Evolutionary conservation across 2,888 invertebrate species (phyloP).

Genomic region (Phaonia tiefii): DNA sequence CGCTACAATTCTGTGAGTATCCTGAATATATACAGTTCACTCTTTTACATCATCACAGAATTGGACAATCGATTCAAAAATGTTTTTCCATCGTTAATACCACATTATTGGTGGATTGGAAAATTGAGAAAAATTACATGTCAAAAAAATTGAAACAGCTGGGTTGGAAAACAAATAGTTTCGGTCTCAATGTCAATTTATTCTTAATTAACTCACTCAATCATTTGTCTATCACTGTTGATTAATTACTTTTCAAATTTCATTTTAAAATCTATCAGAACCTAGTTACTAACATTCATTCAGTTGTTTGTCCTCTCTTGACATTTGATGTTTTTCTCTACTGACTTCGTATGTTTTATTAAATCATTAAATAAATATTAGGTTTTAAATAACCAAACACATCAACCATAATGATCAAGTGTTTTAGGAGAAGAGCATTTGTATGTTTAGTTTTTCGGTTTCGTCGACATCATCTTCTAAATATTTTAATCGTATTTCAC

Average conservation of each 20-base stretch:
- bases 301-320: neutral
- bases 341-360: conserved; percentile 18
- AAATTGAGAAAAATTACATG: no score
- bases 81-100: no score
- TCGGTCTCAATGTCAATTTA: no score
- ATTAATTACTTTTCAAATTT: conserved; percentile 2
- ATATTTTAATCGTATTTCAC: conserved; percentile 57
- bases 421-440: conserved; percentile 24
- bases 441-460: neutral
- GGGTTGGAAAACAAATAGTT: no score
- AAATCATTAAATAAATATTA: conserved; percentile 47
- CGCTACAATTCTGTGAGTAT: no score
- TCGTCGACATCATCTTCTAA: conserved; percentile 2
- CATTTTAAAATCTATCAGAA: neutral
- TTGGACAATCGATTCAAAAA: no score
- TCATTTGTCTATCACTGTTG: no score
- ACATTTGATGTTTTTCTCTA: neutral
- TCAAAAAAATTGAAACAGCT: no score
- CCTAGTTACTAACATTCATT: neutral
- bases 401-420: conserved; percentile 35
- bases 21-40: no score
- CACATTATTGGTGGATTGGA: no score
- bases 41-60: no score
- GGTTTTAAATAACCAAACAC: conserved; percentile 34
- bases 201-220: no score